These are phyloP conservation scores for Natator depressus DNA, from an alignment of 2,113 vertebrate genomes.

Conservation along the genomic window DNA sequence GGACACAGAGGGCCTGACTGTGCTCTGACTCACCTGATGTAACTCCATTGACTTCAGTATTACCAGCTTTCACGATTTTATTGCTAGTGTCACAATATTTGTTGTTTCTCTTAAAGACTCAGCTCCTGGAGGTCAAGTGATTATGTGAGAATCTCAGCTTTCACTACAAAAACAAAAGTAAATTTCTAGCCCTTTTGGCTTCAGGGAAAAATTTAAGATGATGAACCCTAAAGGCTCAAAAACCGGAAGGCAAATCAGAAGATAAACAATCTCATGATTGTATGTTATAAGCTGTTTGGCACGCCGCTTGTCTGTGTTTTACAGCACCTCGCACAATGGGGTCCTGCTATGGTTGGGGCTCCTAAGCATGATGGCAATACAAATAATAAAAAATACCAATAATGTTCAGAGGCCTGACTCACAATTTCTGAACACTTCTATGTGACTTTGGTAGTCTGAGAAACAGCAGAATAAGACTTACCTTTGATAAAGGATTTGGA, in stretches of 20 bases:
- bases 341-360: not conserved
- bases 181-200: not conserved
- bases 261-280: not conserved
- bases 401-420: not conserved
- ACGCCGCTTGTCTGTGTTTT: rapidly evolving
- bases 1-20: not conserved
- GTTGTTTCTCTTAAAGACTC: not conserved
- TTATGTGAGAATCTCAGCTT: not conserved
- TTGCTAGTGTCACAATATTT: not conserved
- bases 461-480: constrained; percentile 21
- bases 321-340: not conserved
- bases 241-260: not conserved
- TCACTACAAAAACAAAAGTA: not conserved
- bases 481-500: constrained; percentile 20
- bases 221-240: not conserved
- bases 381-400: not conserved
- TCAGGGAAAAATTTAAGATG: not conserved
- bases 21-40: not conserved
- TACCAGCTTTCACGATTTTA: not conserved
- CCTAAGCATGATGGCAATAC: not conserved
- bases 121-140: not conserved
- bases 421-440: constrained; percentile 19
- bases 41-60: not conserved
- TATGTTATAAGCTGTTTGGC: not conserved
- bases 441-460: not conserved